Evolutionary conservation across 2,888 invertebrate species (phyloP).

Genomic region (Eubasilissa splendida): DNA sequence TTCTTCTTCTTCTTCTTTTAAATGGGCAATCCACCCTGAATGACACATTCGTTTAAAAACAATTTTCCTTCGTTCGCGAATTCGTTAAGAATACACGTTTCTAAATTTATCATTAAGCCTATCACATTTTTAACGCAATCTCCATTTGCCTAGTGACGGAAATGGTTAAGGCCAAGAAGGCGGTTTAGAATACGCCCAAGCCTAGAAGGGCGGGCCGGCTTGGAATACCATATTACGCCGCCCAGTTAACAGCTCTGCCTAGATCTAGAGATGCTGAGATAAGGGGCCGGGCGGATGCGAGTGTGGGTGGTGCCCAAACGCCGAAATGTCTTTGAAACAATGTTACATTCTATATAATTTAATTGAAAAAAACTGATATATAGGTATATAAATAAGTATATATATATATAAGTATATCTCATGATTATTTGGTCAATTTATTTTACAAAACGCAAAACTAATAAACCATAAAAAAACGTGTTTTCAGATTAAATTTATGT

Average conservation of each 20-base stretch:
- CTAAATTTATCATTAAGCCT: constrained; percentile 7
- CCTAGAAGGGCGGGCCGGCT: constrained; percentile 31
- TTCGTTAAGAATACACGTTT: neutral
- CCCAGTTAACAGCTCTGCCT: constrained; percentile 34
- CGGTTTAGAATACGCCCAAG: constrained; percentile 17
- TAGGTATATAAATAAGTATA: too few species aligned
- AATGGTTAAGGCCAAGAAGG: neutral
- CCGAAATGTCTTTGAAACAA: too few species aligned
- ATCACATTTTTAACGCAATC: neutral
- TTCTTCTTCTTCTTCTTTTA: neutral
- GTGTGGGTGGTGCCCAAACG: neutral
- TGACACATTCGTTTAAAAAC: neutral
- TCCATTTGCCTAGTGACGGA: neutral
- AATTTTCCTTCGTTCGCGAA: too few species aligned
- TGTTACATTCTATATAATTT: too few species aligned
- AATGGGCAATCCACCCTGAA: constrained; percentile 5
- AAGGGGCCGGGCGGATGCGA: neutral
- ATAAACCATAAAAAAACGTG: too few species aligned
- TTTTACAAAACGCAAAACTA: too few species aligned
- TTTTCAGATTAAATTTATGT: too few species aligned
- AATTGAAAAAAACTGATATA: too few species aligned
- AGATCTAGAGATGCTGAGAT: constrained; percentile 7
- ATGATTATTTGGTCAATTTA: too few species aligned
- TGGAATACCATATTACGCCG: constrained; percentile 50
- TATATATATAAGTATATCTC: too few species aligned